Base-by-base conservation (phyloP, 2,888 invertebrate genomes). In the Loripinus fragilis region DNA sequence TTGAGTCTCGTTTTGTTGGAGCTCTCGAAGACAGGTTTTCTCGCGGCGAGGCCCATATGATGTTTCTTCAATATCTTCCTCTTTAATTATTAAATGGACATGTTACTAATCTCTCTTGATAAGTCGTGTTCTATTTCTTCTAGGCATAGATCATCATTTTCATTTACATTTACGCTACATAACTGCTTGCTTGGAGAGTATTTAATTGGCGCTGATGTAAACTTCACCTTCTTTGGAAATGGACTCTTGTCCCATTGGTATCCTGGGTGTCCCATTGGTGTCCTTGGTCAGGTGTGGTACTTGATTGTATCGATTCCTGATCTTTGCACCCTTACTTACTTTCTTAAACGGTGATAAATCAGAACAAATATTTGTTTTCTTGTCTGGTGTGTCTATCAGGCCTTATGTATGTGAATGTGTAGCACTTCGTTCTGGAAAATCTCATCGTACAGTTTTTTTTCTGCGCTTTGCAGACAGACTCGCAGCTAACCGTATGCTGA, bases 401-500 rank as follows among this genome's bases (percentile, higher is more conserved):
- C 28, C 10, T 28, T 55, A 8, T 55, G 28, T 28, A 55, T 8
- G 5, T 25, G 55, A 10, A 28, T 55, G 5, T 7, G 25, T 25
- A 20, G 5, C 50, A 50, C 50, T 50, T 15, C 5, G 17, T 23
- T 55, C 30, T 55, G 28, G 30, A 20, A 28, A 28, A 55, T 55
- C 30, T 25, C 8, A 7, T 28, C 8, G 5, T 12, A 28, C 23
- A 3, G 7, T 55, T 12, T 28, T 25, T 55, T 55, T 55, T 55
- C 28, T 8, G 12, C 23, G 5, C 28, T 55, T 55, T 28, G 28
- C 28, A 7, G 55, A 28, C 25, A 50, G 15, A 50, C 15, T 50
- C n/a, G 50, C 50, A 50, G 50, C 50, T 50, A 50, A 50, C 50
- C 50, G 50, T 50, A 50, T 50, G 23, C 23, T 50, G 17, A 50